These are phyloP conservation scores for Sula dactylatra DNA, from an alignment of 2,113 vertebrate species.

Conservation along the genomic window DNA sequence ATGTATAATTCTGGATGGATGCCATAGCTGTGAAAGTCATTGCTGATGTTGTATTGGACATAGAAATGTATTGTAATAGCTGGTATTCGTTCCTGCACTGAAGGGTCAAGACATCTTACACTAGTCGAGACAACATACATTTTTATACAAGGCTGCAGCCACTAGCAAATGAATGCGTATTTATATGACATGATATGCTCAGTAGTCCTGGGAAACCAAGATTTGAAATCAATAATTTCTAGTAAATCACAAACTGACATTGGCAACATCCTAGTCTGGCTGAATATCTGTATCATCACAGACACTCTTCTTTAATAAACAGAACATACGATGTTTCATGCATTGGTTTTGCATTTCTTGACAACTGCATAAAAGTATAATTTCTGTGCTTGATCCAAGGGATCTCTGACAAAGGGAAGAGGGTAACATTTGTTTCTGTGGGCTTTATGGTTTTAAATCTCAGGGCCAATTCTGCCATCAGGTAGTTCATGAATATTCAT, in stretches of 20 bases:
- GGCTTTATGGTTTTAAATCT: slow-evolving; percentile 20
- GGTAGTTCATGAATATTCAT: slow-evolving; percentile 47
- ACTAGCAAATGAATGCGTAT: slow-evolving; percentile 45
- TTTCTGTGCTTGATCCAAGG: slow-evolving; percentile 10
- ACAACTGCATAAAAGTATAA: slow-evolving; percentile 30
- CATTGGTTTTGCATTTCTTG: slow-evolving; percentile 39
- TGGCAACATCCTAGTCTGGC: slow-evolving; percentile 50
- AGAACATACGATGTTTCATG: neutral
- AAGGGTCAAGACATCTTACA: neutral
- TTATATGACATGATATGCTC: slow-evolving; percentile 46
- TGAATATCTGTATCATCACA: slow-evolving; percentile 65
- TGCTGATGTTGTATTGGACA: neutral
- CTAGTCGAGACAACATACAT: neutral
- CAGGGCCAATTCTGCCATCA: slow-evolving; percentile 54
- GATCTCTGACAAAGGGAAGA: slow-evolving; percentile 26
- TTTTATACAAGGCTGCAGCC: slow-evolving; percentile 21
- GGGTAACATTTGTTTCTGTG: slow-evolving; percentile 37
- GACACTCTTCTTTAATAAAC: slow-evolving; percentile 42
- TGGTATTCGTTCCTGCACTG: neutral
- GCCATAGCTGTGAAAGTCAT: neutral
- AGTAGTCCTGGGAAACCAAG: slow-evolving; percentile 70
- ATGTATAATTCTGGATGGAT: neutral
- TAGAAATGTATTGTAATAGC: neutral
- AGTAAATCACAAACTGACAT: slow-evolving; percentile 67
- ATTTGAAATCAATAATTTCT: slow-evolving; percentile 72